Percentiles rank a stretch among this genome's conserved stretches.
Evolutionary conservation across 2,797 vertebrate genomes (phyloP).

Genomic region (Melanogrammus aeglefinus): DNA sequence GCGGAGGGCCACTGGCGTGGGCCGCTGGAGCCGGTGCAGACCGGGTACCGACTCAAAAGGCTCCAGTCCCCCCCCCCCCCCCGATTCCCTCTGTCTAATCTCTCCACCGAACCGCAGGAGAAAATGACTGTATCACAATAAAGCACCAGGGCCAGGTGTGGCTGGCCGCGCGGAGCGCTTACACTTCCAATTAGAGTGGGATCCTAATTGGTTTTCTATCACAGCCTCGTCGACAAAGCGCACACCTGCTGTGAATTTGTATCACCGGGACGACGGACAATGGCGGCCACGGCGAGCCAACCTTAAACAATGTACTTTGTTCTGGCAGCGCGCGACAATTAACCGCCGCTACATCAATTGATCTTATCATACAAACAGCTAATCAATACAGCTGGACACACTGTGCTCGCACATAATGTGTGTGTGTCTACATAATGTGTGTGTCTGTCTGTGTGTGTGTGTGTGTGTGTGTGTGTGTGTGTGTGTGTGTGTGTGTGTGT

Average conservation of each 20-base stretch:
- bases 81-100: no score
- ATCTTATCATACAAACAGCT: constrained; percentile 4
- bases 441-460: not conserved
- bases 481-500: not conserved
- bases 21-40: not conserved
- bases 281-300: not conserved
- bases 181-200: not conserved
- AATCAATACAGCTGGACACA: constrained; percentile 36
- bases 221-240: not conserved
- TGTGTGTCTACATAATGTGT: not conserved
- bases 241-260: not conserved
- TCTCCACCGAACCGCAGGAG: no score
- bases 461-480: not conserved
- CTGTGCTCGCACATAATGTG: constrained; percentile 36
- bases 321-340: not conserved
- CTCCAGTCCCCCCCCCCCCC: no score
- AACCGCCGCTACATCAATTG: not conserved
- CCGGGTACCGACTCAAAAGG: no score
- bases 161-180: not conserved
- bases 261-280: not conserved
- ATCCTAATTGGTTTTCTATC: constrained; percentile 2
- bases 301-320: not conserved
- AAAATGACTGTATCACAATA: not conserved
- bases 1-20: constrained; percentile 49
- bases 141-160: not conserved